A percentile compares a stretch with the other conserved stretches of the same genome.
Evolutionary conservation across 2,888 invertebrate genomes (phyloP).

Genomic region (Labia minor): DNA sequence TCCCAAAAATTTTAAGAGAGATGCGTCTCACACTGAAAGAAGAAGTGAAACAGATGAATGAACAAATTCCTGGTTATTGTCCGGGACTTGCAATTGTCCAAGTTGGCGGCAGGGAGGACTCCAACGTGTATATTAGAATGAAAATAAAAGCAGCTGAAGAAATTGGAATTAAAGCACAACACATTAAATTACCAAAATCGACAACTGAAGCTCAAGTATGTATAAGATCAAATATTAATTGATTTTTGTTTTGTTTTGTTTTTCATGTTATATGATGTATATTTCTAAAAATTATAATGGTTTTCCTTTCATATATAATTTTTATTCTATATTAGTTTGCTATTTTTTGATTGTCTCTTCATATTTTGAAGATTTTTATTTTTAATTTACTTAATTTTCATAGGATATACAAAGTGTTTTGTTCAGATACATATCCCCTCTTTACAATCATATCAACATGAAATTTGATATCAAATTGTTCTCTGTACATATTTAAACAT

Average conservation of each 20-base stretch:
- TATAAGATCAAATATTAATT: too few relatives aligned
- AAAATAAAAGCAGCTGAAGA: conserved; percentile 86
- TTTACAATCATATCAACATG: too few relatives aligned
- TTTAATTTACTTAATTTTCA: too few relatives aligned
- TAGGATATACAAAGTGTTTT: too few relatives aligned
- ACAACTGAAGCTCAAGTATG: conserved; percentile 68
- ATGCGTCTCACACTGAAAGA: conserved; percentile 56
- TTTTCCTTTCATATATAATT: not conserved
- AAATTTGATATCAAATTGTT: too few relatives aligned
- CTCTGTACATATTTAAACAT: too few relatives aligned
- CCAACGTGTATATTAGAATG: conserved; percentile 95
- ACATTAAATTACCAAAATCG: conserved; percentile 65
- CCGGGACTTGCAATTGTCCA: conserved; percentile 85
- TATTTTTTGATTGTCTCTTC: not conserved
- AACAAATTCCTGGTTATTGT: conserved; percentile 48
- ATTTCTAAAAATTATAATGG: not conserved
- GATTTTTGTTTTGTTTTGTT: too few relatives aligned
- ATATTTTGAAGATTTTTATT: too few relatives aligned
- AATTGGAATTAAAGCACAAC: conserved; percentile 75
- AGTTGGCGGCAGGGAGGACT: conserved; percentile 93
- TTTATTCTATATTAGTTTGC: not conserved
- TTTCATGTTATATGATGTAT: too few relatives aligned
- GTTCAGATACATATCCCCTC: too few relatives aligned
- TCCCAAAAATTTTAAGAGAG: conserved; percentile 56
- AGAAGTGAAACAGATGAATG: conserved; percentile 51